A percentile compares a stretch with the other conserved stretches of the same genome.
Conservation (phyloP, 2,113 vertebrate genomes). For the Myotis davidii region DNA sequence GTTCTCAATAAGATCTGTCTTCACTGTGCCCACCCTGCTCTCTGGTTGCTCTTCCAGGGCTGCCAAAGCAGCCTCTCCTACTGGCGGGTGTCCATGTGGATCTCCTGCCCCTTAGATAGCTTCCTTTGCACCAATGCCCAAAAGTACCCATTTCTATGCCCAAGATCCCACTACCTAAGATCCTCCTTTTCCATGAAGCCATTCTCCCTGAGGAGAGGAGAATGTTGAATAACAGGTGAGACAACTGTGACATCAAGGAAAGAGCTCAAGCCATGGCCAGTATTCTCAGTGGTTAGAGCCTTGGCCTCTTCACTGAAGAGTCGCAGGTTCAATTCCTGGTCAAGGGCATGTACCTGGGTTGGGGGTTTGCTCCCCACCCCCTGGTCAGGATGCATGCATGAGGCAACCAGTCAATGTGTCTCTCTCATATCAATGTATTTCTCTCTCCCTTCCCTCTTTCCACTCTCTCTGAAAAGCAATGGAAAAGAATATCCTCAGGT, state of each 20-base stretch:
- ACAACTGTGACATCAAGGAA: neutral
- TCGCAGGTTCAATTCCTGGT: too few relatives aligned
- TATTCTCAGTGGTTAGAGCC: too few relatives aligned
- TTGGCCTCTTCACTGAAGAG: too few relatives aligned
- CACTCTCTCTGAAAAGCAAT: too few relatives aligned
- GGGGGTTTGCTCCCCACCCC: too few relatives aligned
- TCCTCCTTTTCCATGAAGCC: neutral
- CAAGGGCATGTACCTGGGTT: too few relatives aligned
- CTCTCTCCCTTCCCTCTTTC: too few relatives aligned
- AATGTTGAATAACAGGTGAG: neutral
- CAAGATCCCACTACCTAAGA: neutral
- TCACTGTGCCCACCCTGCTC: conserved; percentile 76
- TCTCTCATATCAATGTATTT: too few relatives aligned
- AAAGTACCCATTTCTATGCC: neutral
- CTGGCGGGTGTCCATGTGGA: neutral
- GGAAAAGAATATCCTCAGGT: too few relatives aligned
- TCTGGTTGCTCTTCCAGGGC: neutral
- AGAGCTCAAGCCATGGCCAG: neutral
- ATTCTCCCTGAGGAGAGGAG: neutral
- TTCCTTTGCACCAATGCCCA: neutral
- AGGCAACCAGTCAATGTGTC: too few relatives aligned
- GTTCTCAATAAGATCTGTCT: conserved; percentile 86
- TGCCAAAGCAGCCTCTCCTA: neutral
- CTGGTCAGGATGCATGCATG: too few relatives aligned
- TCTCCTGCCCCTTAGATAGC: neutral